A percentile compares a stretch with the other conserved stretches of the same genome.
phyloP scores from a whole-genome alignment of 2,888 invertebrate genomes.

The Oscheius sp. region DNA sequence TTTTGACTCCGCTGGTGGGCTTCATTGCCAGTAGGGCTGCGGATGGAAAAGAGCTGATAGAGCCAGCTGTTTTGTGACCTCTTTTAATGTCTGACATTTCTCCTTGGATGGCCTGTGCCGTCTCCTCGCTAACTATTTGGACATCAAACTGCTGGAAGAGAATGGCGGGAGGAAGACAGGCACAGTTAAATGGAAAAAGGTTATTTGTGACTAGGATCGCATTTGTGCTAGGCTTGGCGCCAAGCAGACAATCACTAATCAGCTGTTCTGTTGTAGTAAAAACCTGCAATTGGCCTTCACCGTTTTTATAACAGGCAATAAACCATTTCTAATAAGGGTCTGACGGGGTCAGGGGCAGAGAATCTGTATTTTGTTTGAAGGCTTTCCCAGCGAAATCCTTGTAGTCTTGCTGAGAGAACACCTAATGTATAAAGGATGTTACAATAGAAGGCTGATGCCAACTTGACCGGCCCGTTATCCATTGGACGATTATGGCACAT shows the following conservation, averaged over 20 bases:
- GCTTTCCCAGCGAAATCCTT: conserved; percentile 63
- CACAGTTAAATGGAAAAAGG: conserved; percentile 55
- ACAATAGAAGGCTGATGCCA: conserved; percentile 53
- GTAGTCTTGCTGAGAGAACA: conserved; percentile 58
- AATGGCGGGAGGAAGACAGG: conserved; percentile 35
- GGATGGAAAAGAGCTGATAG: conserved; percentile 37
- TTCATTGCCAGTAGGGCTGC: conserved; percentile 67
- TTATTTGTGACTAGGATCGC: conserved; percentile 68
- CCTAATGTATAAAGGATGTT: conserved; percentile 61
- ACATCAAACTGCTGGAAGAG: conserved; percentile 44
- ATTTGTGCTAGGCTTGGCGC: conserved; percentile 57
- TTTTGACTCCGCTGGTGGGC: conserved; percentile 65
- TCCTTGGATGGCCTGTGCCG: conserved; percentile 44
- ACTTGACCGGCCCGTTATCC: conserved; percentile 38
- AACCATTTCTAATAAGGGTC: conserved; percentile 38
- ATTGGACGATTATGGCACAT: conserved; percentile 31
- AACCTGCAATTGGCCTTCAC: background rate
- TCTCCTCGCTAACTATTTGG: conserved; percentile 54
- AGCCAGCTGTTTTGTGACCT: background rate
- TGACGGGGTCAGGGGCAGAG: conserved; percentile 34
- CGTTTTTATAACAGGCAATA: background rate
- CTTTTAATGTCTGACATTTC: conserved; percentile 19
- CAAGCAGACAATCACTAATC: conserved; percentile 57
- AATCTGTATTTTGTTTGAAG: conserved; percentile 27
- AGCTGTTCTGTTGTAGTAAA: conserved; percentile 32